Percentiles rank a stretch among this genome's conserved stretches.
phyloP scores from a whole-genome alignment of 2,797 vertebrate species.

The Acanthurus leucopareius region DNA sequence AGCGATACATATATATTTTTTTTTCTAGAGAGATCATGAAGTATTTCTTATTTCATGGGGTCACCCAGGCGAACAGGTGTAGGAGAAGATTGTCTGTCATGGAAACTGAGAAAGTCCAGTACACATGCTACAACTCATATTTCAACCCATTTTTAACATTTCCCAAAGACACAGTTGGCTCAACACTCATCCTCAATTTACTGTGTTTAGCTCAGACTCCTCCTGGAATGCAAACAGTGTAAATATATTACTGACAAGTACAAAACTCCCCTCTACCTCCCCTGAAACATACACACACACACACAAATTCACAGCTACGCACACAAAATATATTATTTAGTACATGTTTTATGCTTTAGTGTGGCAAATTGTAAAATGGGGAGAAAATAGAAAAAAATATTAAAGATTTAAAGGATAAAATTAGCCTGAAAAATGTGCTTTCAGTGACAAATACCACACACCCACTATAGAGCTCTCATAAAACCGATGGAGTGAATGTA shows the following conservation, averaged over 20 bases:
- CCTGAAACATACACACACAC: conserved; percentile 56
- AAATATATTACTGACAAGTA: conserved; percentile 82
- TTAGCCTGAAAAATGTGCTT: conserved; percentile 29
- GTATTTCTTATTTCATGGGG: conserved; percentile 54
- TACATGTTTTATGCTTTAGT: conserved; percentile 32
- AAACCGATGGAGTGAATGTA: conserved; percentile 14
- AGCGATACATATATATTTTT: conserved; percentile 50
- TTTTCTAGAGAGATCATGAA: conserved; percentile 44
- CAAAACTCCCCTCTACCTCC: conserved; percentile 56
- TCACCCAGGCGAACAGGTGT: conserved; percentile 70
- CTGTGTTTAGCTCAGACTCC: conserved; percentile 81
- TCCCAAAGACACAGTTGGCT: conserved; percentile 64
- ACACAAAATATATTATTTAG: conserved; percentile 24
- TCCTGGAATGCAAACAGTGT: conserved; percentile 82
- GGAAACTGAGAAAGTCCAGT: conserved; percentile 70
- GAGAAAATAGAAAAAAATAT: conserved; percentile 10
- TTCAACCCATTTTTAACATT: conserved; percentile 77
- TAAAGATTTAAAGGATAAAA: conserved; percentile 27
- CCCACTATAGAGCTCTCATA: not conserved
- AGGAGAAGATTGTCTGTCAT: conserved; percentile 4
- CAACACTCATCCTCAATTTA: conserved; percentile 79
- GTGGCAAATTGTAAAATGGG: conserved; percentile 1
- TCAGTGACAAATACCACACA: conserved; percentile 18
- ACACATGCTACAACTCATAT: conserved; percentile 56
- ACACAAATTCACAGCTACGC: not conserved